A percentile compares a stretch with the other conserved stretches of the same genome.
Evolutionary conservation across 2,113 vertebrate genomes (phyloP).

Genomic region (Myrmophylax atrothorax): DNA sequence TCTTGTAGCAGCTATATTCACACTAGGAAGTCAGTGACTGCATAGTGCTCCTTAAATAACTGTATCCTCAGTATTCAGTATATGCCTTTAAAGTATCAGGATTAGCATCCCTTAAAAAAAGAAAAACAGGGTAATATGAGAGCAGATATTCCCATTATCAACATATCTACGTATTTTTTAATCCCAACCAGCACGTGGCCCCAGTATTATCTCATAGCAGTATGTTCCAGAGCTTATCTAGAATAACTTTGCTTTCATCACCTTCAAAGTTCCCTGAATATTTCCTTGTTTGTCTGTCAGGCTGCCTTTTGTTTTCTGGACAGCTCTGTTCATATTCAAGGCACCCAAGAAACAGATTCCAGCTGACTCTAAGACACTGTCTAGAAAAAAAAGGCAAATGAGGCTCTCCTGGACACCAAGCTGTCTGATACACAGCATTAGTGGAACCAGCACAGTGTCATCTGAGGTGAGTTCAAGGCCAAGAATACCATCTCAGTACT

Average conservation of each 20-base stretch:
- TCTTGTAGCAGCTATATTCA: not conserved
- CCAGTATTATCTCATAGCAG: conserved; percentile 27
- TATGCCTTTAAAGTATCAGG: conserved; percentile 15
- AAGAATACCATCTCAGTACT: not conserved
- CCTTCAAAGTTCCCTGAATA: conserved; percentile 28
- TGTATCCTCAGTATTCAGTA: not conserved
- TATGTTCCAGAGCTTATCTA: conserved; percentile 45
- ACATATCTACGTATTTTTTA: conserved; percentile 46
- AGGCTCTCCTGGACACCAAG: not conserved
- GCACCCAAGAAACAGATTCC: not conserved
- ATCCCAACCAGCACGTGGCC: conserved; percentile 24
- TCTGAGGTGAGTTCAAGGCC: not conserved
- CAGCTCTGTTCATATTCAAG: conserved; percentile 1
- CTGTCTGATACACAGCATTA: not conserved
- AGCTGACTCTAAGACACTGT: not conserved
- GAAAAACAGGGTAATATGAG: conserved; percentile 33
- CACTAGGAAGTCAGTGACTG: not conserved
- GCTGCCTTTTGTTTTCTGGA: not conserved
- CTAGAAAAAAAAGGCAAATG: not conserved
- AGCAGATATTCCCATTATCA: conserved; percentile 54
- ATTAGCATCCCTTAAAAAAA: conserved; percentile 43
- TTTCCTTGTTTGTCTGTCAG: conserved; percentile 1
- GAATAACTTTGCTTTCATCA: conserved; percentile 46
- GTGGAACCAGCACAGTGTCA: not conserved
- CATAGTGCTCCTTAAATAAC: conserved; percentile 16